Conservation (phyloP, 2,113 vertebrate genomes). For the Grammomys surdaster region DNA sequence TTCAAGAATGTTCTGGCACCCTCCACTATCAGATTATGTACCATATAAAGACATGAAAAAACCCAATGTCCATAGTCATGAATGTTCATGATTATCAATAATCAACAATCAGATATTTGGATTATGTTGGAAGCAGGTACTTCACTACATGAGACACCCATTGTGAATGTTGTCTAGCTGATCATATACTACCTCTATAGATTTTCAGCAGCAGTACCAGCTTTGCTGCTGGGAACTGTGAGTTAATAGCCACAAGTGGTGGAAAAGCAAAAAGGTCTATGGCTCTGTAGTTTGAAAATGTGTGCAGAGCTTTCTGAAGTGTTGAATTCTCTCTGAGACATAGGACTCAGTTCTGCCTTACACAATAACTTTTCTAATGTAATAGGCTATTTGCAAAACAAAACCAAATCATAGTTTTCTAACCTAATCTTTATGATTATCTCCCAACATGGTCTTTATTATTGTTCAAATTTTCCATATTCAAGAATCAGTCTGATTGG, state of each 20-base stretch:
- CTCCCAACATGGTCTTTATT: neutral
- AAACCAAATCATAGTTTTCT: neutral
- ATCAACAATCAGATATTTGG: neutral
- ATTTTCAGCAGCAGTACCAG: neutral
- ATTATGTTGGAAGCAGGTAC: neutral
- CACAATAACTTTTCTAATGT: neutral
- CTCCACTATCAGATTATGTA: fast-evolving
- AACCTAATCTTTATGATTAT: neutral
- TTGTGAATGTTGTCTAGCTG: neutral
- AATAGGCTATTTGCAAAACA: neutral
- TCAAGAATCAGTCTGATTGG: neutral
- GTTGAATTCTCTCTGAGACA: neutral
- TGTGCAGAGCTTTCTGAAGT: neutral
- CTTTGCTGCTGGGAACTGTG: fast-evolving
- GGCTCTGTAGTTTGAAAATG: neutral
- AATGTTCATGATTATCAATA: neutral
- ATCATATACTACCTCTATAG: neutral
- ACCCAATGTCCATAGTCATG: fast-evolving
- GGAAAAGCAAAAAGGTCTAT: neutral
- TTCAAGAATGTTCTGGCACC: fast-evolving
- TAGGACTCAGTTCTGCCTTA: neutral
- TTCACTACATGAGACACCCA: neutral
- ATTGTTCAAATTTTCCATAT: neutral
- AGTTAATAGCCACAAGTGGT: neutral
- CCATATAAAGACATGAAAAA: neutral